Evolutionary conservation across 2,888 invertebrate species (phyloP), one percentile per base, ranked within the genome.

Genomic region (Alitta virens): DNA sequence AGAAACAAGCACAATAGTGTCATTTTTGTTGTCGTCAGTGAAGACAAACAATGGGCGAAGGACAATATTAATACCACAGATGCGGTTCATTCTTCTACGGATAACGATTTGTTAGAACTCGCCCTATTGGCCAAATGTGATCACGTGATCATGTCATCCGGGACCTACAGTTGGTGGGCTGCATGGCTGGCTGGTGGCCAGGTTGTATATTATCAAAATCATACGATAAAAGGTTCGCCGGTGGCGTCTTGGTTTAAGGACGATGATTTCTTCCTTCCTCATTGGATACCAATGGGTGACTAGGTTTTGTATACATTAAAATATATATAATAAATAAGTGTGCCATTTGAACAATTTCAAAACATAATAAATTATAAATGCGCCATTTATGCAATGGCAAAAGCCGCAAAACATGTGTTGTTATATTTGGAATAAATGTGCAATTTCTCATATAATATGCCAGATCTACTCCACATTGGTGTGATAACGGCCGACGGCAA

Each of bases 111-210:
- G 24, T 18, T 70, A 7, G 71, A 72, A 51, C 27, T 74, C 25
- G 71, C 73, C 0, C 23, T 72, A n/a, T 60, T 74, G 7, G 52
- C 70, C 14, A 56, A 64, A 43, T 71, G 71, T 62, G 66, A 72
- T 52, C 74, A 74, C 59, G 66, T 67, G 9, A 72, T 74, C 7
- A 71, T 66, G 43, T 69, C 71, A 1, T 71, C 72, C 2, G 74
- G 74, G 0, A 69, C 72, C 1, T 73, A 69, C 56, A 64, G 72
- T 40, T 74, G 73, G 72, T 63, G 63, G 40, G 18, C n/a, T 2
- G 60, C 63, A n/a, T 63, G 60, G 60, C 23, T 63, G 23, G 51
- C 46, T 26, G 51, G 56, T 51, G 63, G 63, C 9, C 26, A 55
- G 5, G 43, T 55, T 27, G 63, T 69, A 3, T 72, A 71, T 58